Percentiles rank a stretch among this genome's conserved stretches.
phyloP scores from a whole-genome alignment of 2,888 invertebrate genomes.

The Agriotes lineatus region DNA sequence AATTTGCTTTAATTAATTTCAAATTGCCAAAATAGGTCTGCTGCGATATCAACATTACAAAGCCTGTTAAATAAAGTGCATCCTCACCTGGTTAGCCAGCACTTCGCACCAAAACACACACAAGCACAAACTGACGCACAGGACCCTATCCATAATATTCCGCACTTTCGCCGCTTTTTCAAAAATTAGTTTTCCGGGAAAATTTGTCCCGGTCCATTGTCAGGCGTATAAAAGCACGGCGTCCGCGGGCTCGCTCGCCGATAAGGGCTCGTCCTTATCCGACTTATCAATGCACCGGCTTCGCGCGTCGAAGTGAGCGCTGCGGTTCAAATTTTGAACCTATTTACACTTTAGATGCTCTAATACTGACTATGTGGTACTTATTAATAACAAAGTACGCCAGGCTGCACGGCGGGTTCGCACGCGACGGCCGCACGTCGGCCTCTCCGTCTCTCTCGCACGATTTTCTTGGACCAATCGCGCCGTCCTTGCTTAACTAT shows the following conservation, averaged over 20 bases:
- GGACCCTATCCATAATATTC: conserved; percentile 27
- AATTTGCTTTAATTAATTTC: too few relatives aligned
- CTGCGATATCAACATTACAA: too few relatives aligned
- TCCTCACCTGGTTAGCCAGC: conserved; percentile 32
- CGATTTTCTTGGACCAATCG: too few relatives aligned
- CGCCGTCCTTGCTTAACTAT: not conserved
- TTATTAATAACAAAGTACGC: conserved; percentile 40
- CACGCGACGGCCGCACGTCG: too few relatives aligned
- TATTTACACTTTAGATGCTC: conserved; percentile 39
- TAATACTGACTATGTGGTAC: conserved; percentile 38
- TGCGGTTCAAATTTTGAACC: conserved; percentile 25
- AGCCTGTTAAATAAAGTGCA: not conserved
- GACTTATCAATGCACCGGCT: not conserved
- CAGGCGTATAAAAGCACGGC: too few relatives aligned
- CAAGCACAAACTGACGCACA: conserved; percentile 28
- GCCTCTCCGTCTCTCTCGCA: too few relatives aligned
- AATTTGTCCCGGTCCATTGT: too few relatives aligned
- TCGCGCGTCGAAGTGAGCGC: not conserved
- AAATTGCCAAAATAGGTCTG: too few relatives aligned
- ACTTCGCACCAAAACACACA: conserved; percentile 29
- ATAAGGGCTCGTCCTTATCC: too few relatives aligned
- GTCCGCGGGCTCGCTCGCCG: too few relatives aligned
- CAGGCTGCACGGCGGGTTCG: conserved; percentile 33
- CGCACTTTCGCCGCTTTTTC: not conserved
- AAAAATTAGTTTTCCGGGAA: not conserved